Base-by-base conservation (phyloP, 92 coral and sea anemone species). In the Anthopleura xanthogrammica region DNA sequence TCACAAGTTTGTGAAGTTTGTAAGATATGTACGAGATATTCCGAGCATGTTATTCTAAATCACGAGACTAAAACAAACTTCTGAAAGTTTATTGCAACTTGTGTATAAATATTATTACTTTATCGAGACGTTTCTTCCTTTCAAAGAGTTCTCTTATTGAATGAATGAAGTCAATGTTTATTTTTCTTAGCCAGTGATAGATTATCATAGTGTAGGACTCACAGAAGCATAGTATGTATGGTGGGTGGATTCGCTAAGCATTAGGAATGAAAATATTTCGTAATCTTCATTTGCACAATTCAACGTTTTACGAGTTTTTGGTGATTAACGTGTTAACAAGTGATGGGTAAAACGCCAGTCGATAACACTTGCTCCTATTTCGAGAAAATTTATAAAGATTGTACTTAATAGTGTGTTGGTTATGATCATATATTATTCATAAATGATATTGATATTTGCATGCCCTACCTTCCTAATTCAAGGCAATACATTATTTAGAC, bases 31-130 rank as follows among this genome's bases (percentile, higher is more conserved):
- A 12, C 13, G 41, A 3, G 12, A 11, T 23, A 68, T 13, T 68
- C 22, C 40, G 64, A 19, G 7, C 12, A 23, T 62, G 29, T 62
- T 62, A 62, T 62, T 62, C 70, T 62, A 20, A 8, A 36, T 68
- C 74, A 68, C 74, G 74, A 68, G 74, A 68, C 74, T 68, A 9
- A 68, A 36, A 68, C 74, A 68, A 68, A 68, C 74, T 68, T 68
- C 11, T 68, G 74, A 68, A 68, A 68, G 74, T 68, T 68, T 1
- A 36, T 13, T 9, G 41, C 74, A 68, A 68, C 74, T 68, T 24
- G 42, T 24, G 42, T 24, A 9, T 68, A 24, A 68, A 68, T 68
- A 68, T 29, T 23, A 68, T 23, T 62, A n/a, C 74, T 68, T 6
- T 12, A 68, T 4, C 42, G 74, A 9, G 16, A 29, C 1, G 42